Conservation (phyloP, 2,888 invertebrate species). For the Plebejus anna region DNA sequence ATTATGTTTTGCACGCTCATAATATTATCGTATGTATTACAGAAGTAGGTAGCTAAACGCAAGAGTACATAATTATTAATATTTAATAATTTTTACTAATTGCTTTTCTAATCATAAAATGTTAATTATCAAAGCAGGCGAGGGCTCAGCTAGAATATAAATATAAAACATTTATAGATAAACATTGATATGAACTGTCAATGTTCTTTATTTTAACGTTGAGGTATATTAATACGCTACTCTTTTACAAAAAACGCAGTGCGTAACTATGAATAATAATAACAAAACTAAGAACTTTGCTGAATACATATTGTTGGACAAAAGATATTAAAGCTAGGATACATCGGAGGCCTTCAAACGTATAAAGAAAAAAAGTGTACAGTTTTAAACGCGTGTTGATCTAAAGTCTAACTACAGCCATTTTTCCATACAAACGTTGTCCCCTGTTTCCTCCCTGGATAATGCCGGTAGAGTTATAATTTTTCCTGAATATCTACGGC, state of each 20-base stretch:
- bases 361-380: neutral
- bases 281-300: neutral
- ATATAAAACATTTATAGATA: neutral
- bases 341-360: neutral
- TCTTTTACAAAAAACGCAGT: too few species aligned
- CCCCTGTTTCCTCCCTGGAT: too few species aligned
- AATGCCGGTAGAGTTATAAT: too few species aligned
- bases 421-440: too few species aligned
- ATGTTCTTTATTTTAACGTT: neutral
- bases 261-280: too few species aligned
- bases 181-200: neutral
- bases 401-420: too few species aligned
- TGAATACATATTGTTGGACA: neutral
- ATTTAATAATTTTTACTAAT: neutral
- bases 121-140: neutral
- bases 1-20: neutral
- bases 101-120: neutral
- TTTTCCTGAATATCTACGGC: too few species aligned
- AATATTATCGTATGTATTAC: neutral
- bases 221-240: too few species aligned
- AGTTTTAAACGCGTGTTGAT: neutral
- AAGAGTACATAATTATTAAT: constrained; percentile 24
- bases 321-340: neutral
- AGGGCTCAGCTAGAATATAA: neutral
- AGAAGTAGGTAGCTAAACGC: neutral